These are phyloP conservation scores for Lathronympha strigana DNA, from an alignment of 2,888 invertebrate genomes.

Conservation along the genomic window DNA sequence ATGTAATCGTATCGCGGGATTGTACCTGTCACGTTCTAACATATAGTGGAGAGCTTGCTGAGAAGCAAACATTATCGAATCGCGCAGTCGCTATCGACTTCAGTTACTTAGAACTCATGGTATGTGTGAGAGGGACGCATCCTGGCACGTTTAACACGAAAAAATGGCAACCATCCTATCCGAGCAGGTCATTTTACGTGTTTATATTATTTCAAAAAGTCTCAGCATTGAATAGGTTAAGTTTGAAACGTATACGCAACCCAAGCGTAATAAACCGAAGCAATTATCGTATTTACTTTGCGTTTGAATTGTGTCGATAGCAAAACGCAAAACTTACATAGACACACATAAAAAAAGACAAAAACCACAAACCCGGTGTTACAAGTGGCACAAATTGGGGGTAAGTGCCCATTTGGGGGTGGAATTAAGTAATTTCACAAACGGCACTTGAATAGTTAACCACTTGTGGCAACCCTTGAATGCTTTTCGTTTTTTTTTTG, in stretches of 20 bases:
- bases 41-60: no score
- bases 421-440: conserved; percentile 50
- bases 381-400: conserved; percentile 52
- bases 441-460: conserved; percentile 44
- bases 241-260: no score
- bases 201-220: not conserved
- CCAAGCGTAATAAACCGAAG: no score
- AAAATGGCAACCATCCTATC: no score
- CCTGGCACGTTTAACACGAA: no score
- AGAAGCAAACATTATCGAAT: no score
- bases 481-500: conserved; percentile 28
- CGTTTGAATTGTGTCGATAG: not conserved
- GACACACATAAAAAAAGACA: not conserved
- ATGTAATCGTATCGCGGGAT: no score
- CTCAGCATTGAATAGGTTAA: not conserved
- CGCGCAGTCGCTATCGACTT: no score
- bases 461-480: conserved; percentile 41
- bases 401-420: conserved; percentile 57
- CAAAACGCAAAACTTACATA: not conserved
- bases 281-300: not conserved
- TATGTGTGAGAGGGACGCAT: no score
- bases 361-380: conserved; percentile 31
- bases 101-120: no score
- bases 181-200: no score
- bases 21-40: no score